Conservation (phyloP, 1,140 invertebrate species). For the Wasmannia auropunctata region DNA sequence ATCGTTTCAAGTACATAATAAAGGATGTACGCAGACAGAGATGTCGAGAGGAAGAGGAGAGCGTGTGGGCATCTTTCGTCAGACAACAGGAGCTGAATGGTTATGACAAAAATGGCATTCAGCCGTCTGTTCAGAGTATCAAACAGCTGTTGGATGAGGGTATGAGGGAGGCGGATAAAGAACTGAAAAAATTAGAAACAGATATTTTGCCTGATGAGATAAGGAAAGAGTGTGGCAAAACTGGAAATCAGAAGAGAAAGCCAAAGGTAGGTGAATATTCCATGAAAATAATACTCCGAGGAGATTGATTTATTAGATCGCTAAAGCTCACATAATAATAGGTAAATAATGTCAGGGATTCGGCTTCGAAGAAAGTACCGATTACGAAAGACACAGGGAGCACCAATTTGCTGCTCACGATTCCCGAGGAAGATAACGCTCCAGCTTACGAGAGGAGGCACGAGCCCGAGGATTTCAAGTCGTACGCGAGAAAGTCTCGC, state of each 20-base stretch:
- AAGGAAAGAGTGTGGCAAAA: conserved; percentile 45
- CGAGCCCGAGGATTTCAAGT: conserved; percentile 56
- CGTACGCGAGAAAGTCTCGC: conserved; percentile 65
- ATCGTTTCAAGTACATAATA: conserved; percentile 80
- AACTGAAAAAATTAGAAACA: conserved; percentile 74
- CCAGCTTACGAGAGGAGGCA: neutral
- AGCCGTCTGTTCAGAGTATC: conserved; percentile 48
- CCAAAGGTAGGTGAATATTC: conserved; percentile 39
- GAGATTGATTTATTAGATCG: neutral
- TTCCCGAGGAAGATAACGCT: conserved; percentile 67
- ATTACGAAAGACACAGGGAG: conserved; percentile 47
- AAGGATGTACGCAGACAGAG: conserved; percentile 79
- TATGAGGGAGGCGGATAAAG: conserved; percentile 71
- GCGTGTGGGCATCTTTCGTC: conserved; percentile 77
- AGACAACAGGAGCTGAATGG: conserved; percentile 72
- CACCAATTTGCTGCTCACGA: conserved; percentile 72
- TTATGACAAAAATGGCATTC: conserved; percentile 13
- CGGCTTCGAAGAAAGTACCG: conserved; percentile 45
- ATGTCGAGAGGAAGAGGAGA: conserved; percentile 77
- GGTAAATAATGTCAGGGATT: conserved; percentile 32
- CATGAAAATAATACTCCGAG: neutral
- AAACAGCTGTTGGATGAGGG: conserved; percentile 66
- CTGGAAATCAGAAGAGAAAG: conserved; percentile 5
- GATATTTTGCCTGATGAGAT: conserved; percentile 69
- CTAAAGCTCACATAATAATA: conserved; percentile 49